Percentiles rank a stretch among this genome's conserved stretches.
These are phyloP conservation scores for Alaudala cheleensis DNA, from an alignment of 2,113 vertebrate genomes.

Conservation along the genomic window DNA sequence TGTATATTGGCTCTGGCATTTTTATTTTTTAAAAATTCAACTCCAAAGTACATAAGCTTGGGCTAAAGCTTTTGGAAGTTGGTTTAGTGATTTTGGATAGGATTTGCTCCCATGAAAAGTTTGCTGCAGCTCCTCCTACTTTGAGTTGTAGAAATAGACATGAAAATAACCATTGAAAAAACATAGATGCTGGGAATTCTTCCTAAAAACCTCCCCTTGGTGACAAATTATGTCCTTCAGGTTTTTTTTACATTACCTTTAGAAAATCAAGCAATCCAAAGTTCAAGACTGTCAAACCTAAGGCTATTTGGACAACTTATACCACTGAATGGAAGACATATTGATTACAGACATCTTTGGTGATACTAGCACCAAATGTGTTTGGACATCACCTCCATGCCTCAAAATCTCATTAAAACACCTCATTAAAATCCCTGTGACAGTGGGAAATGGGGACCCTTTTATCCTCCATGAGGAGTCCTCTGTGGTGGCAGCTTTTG, in stretches of 20 bases:
- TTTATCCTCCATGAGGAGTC: neutral
- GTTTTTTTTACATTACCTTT: neutral
- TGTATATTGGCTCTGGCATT: neutral
- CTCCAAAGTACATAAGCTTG: neutral
- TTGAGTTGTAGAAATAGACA: neutral
- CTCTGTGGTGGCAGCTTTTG: neutral
- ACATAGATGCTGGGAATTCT: neutral
- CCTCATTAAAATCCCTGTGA: neutral
- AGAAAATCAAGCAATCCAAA: neutral
- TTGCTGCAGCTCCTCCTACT: neutral
- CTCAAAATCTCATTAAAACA: neutral
- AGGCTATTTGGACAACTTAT: neutral
- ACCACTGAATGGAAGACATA: neutral
- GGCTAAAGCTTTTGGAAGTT: neutral
- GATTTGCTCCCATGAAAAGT: neutral
- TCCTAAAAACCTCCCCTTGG: neutral
- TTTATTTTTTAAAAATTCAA: neutral
- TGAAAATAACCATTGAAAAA: neutral
- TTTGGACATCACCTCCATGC: neutral
- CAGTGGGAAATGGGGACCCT: neutral
- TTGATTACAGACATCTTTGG: neutral
- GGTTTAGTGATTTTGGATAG: neutral
- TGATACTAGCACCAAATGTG: neutral
- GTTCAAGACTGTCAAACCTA: neutral
- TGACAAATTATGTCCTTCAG: neutral